Percentiles rank a stretch among this genome's conserved stretches.
Conservation (phyloP, 2,888 invertebrate genomes). For the Polymixis flavicincta region DNA sequence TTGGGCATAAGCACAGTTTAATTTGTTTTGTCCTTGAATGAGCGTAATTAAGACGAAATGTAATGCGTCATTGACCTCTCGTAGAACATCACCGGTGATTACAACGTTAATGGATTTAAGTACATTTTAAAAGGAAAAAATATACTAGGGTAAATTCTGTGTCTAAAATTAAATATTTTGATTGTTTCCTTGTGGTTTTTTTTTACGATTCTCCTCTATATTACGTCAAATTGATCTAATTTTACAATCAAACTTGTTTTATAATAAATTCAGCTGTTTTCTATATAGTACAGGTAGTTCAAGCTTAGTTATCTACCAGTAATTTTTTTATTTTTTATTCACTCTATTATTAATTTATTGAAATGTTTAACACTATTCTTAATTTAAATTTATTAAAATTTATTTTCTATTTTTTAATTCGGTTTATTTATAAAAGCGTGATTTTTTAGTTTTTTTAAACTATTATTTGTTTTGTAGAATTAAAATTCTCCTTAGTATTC, state of each 20-base stretch:
- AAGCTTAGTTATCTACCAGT: neutral
- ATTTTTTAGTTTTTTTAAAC: too few species aligned
- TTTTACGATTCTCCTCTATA: neutral
- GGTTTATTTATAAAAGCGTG: too few species aligned
- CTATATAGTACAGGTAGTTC: neutral
- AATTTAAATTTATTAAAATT: too few species aligned
- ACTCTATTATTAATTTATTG: too few species aligned
- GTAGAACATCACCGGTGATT: slow-evolving; percentile 13
- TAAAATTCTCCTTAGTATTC: too few species aligned
- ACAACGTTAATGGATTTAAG: neutral
- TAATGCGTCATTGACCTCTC: slow-evolving; percentile 47
- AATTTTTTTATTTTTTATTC: too few species aligned
- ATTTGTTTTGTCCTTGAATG: slow-evolving; percentile 56
- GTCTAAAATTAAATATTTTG: neutral
- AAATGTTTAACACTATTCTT: too few species aligned
- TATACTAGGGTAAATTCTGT: neutral
- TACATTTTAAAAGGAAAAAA: neutral
- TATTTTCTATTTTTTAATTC: too few species aligned
- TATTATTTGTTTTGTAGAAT: too few species aligned
- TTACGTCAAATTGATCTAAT: neutral
- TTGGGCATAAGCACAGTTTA: slow-evolving; percentile 39
- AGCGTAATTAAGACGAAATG: slow-evolving; percentile 50
- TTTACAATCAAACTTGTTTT: neutral
- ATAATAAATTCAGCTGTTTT: neutral
- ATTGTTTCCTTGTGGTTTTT: neutral